Conservation (phyloP, 2,888 invertebrate species). For the Ophion ventricosus region DNA sequence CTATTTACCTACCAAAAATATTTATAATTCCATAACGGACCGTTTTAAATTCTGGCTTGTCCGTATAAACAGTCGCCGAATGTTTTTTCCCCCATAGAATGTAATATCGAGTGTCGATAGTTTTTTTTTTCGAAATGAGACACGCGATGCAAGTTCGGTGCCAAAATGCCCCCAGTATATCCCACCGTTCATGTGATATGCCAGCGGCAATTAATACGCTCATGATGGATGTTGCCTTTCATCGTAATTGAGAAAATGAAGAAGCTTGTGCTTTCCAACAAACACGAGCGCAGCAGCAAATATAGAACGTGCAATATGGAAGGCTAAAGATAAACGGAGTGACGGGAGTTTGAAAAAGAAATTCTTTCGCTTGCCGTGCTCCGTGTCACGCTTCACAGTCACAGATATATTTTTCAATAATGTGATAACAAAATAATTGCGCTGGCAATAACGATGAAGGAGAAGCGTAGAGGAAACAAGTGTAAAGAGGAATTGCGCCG, state of each 20-base stretch:
- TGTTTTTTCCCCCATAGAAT: not conserved
- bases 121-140: no score
- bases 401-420: not conserved
- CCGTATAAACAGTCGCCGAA: not conserved
- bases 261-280: not conserved
- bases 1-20: not conserved
- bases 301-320: not conserved
- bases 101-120: not conserved
- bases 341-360: not conserved
- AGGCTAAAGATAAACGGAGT: not conserved
- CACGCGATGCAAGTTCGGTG: not conserved
- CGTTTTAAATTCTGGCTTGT: not conserved
- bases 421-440: constrained; percentile 7
- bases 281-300: not conserved
- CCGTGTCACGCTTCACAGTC: not conserved
- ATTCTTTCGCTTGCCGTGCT: not conserved
- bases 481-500: not conserved
- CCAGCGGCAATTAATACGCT: not conserved
- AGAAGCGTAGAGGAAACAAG: not conserved
- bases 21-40: not conserved
- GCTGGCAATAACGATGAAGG: not conserved
- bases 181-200: not conserved
- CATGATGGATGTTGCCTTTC: not conserved
- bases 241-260: not conserved
- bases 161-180: not conserved